Evolutionary conservation across 2,888 invertebrate genomes (phyloP), one percentile per base, ranked within the genome.

Genomic region (Mantis religiosa): DNA sequence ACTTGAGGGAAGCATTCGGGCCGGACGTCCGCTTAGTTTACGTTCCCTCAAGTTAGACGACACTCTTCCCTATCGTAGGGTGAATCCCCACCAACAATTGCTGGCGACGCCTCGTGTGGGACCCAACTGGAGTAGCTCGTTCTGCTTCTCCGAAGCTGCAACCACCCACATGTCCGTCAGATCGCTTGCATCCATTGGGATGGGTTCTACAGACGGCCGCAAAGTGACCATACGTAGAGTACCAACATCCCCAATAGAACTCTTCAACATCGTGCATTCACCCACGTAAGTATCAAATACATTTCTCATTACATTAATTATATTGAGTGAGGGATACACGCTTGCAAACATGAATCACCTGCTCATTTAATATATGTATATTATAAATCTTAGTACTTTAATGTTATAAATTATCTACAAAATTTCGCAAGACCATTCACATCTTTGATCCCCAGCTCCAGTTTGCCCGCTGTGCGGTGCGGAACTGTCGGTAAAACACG

Each of bases 131-230:
- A 88, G 88, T 20, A 84, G 88, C 54, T 82, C 88, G 54, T 83
- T 88, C 27, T 84, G 84, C 82, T 47, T 88, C 83, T 83, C 88
- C 30, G 88, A 85, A n/a, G 88, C 28, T 83, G 88, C 81, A 28
- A 81, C 88, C 88, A 97, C 97, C 94, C 96, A 96, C 85, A 95
- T 96, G 71, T 97, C 97, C 71, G 95, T 97, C 90, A 94, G 97
- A 90, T 97, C 97, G 85, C 95, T 97, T 91, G 97, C 97, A 89
- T 97, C 97, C 87, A 97, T 97, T 91, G 97, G 97, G 87, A 96
- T 98, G 95, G 98, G 98, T 71, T 97, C 97, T 90, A 97, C 97
- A 83, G 97, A 98, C 93, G 98, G 98, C 85, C 95, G 96, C 91
- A 97, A 97, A 94, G 95, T 98, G 95, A 97, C 97, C 91, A 97